Evolutionary conservation across 2,113 vertebrate species (phyloP), one percentile per base, ranked within the genome.

Genomic region (Silurus glanis): DNA sequence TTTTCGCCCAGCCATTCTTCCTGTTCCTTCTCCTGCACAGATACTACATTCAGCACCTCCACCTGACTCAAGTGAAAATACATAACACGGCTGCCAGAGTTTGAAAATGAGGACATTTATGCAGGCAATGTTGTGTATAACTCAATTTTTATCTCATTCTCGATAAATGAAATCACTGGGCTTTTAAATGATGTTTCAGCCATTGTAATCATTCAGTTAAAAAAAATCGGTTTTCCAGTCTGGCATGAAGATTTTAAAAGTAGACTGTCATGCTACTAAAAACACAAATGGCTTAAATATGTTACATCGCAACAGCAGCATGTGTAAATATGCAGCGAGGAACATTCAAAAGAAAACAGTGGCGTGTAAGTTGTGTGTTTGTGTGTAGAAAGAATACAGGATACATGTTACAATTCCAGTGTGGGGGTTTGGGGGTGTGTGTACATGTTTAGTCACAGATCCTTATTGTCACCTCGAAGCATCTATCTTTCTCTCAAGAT

Each of bases 371-470:
- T 37, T 80, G 14, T 74, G 72, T 80, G 64, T 47, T 21, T 62
- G 5, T 4, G 25, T 80, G 71, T 66, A 23, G 82, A 61, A 87
- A 85, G 84, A 80, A 83, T 81, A 87, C 89, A 91, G 89, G 90
- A 91, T 87, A 90, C 87, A 69, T 56, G 66, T 82, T 88, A 78
- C 25, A 93, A 93, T 94, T 91, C 91, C 91, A 87, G 86, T 89
- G 89, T 89, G 91, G 92, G 93, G 94, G 92, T 91, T 90, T 92
- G 92, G 13, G n/a, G 23, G 37, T 37, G 37, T 37, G 37, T 17
- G 0, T 92, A 92, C 93, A 90, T 90, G 88, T 93, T 93, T 91
- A 91, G 91, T 92, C 91, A 91, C 87, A 91, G 91, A 90, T 88
- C 88, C 89, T 92, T 89, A 90, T 89, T 89, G 87, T 90, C 90